Evolutionary conservation across 2,113 vertebrate genomes (phyloP).

Genomic region (Morphnarchus princeps): DNA sequence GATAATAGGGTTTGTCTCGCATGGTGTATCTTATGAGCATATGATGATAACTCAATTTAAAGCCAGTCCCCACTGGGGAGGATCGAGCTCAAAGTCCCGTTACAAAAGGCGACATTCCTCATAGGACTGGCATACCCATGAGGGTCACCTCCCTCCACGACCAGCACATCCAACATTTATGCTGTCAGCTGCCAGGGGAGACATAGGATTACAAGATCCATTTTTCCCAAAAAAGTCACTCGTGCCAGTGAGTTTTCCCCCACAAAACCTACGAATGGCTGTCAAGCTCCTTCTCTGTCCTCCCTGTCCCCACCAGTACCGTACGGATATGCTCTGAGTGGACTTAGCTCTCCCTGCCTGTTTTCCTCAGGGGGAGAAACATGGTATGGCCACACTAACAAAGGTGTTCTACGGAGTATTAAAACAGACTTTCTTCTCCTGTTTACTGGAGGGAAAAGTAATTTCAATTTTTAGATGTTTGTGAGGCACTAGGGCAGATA

Average conservation of each 20-base stretch:
- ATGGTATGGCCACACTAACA: not conserved
- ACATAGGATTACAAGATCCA: not conserved
- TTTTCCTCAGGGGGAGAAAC: not conserved
- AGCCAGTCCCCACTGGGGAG: fast-evolving
- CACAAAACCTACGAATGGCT: not conserved
- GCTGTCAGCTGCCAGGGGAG: not conserved
- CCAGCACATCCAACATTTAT: no score
- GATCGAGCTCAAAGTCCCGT: not conserved
- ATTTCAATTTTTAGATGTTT: not conserved
- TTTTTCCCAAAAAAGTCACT: not conserved
- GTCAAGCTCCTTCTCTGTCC: not conserved
- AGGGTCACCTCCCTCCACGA: not conserved
- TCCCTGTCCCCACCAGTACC: not conserved
- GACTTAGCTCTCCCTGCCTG: not conserved
- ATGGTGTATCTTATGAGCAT: fast-evolving
- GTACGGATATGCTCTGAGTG: fast-evolving
- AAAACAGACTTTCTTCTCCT: not conserved
- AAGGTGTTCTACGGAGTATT: not conserved
- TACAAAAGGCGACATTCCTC: fast-evolving
- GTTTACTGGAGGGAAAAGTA: not conserved
- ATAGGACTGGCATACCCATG: fast-evolving
- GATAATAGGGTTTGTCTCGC: not conserved
- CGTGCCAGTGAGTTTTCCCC: not conserved
- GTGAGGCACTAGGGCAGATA: not conserved
- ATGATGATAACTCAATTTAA: fast-evolving